Evolutionary conservation across 2,113 vertebrate genomes (phyloP), one percentile per base, ranked within the genome.

Genomic region (Rhagologus leucostigma): DNA sequence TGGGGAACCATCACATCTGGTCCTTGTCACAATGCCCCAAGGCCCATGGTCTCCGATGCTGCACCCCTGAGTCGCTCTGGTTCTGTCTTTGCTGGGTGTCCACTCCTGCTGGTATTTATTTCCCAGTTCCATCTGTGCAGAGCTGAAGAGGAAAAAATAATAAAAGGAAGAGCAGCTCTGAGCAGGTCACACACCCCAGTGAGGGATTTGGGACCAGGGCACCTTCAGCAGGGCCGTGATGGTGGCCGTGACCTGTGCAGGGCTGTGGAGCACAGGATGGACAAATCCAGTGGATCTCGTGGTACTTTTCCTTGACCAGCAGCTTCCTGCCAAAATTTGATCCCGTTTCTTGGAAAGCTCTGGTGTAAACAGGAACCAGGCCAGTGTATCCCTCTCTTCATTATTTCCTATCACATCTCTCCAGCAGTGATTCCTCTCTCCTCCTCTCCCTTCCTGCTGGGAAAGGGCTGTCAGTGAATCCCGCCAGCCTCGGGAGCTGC

Each of bases 1-100:
- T 1, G 6, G 10, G 49, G 27, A 37, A 17, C 46, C 49, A 60
- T 9, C 46, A 19, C 7, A 7, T 6, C 16, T 74, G 56, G 29
- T 26, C 81, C 84, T 57, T 39, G 49, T 8, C 41, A 20, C 0
- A 0, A 4, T 9, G 30, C 4, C 35, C 53, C 64, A 69, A 49
- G 39, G 9, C 14, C 32, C 49, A 4, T 1, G 6, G 17, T 17
- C 11, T 5, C 24, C 3, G 0, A 7, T 19, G 20, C 52, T 68
- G 80, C 53, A 49, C 8, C 13, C 50, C 47, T 39, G 41, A n/a
- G 20, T 13, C 9, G 1, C 53, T 52, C 84, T 52, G 42, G 3
- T 7, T 33, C 56, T 52, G 33, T 19, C 41, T 75, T 52, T 30
- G 9, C 24, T 44, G 49, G 7, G 5, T 52, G 17, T 5, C 59